These are phyloP conservation scores for Cantharis flavilabris DNA, from an alignment of 2,888 invertebrate genomes.

Conservation along the genomic window DNA sequence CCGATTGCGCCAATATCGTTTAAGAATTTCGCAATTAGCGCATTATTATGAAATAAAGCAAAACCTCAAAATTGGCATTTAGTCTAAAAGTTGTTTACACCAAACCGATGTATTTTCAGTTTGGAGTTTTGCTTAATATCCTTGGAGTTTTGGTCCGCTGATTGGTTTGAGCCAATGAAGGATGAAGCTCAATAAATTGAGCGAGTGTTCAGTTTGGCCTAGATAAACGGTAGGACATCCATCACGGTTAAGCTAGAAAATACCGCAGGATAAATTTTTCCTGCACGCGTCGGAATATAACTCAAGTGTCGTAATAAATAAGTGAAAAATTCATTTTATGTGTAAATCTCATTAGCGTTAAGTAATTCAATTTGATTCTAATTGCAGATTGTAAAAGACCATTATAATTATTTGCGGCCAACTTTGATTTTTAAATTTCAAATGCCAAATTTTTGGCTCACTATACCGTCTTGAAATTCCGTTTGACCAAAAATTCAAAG, in stretches of 20 bases:
- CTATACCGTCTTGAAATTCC: conserved; percentile 45
- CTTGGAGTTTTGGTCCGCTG: no score
- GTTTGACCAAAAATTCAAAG: conserved; percentile 51
- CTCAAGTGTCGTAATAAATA: conserved; percentile 3
- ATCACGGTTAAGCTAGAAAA: neutral
- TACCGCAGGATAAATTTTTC: neutral
- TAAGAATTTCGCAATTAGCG: no score
- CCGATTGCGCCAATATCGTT: no score
- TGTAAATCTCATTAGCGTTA: conserved; percentile 25
- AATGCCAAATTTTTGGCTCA: conserved; percentile 57
- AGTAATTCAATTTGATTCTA: conserved; percentile 27
- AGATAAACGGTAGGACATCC: neutral
- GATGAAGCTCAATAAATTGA: no score
- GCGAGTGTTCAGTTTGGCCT: neutral
- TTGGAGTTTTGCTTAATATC: no score
- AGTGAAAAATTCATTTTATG: conserved; percentile 17
- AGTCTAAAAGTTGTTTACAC: no score
- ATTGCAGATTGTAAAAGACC: conserved; percentile 22
- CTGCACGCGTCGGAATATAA: neutral
- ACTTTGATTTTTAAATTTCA: conserved; percentile 49
- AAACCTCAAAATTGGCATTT: no score
- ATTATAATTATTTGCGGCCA: conserved; percentile 36
- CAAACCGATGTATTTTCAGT: no score
- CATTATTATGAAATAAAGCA: no score
- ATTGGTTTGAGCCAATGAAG: no score